These are phyloP conservation scores for Planiliza haematocheilus DNA, from an alignment of 2,113 vertebrate genomes.

Conservation along the genomic window DNA sequence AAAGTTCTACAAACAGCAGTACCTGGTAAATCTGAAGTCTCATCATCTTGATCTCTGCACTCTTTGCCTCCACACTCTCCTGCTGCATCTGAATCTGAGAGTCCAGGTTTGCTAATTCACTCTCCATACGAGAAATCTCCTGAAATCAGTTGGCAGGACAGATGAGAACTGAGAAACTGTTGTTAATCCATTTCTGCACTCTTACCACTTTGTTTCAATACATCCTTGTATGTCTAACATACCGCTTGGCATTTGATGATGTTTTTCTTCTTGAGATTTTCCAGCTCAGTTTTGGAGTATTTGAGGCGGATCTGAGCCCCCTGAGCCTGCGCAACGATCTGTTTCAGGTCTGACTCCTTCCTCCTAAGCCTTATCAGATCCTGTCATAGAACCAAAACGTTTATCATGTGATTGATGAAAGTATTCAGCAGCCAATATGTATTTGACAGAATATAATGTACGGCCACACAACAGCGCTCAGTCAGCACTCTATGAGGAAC, in stretches of 20 bases:
- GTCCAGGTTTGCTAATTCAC: constrained; percentile 87
- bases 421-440: not conserved
- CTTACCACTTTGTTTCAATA: not conserved
- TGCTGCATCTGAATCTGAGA: constrained; percentile 85
- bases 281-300: constrained; percentile 90
- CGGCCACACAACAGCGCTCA: too few species aligned
- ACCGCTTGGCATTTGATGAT: constrained; percentile 85
- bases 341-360: constrained; percentile 92
- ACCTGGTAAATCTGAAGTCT: constrained; percentile 88
- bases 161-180: not conserved
- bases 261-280: constrained; percentile 86
- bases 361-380: constrained; percentile 86
- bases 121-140: constrained; percentile 93
- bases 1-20: not conserved
- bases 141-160: constrained; percentile 58
- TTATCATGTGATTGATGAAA: not conserved
- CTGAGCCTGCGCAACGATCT: constrained; percentile 83
- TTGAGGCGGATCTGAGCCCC: constrained; percentile 91
- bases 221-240: not conserved
- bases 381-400: constrained; percentile 71
- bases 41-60: constrained; percentile 78
- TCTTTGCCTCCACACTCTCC: constrained; percentile 79
- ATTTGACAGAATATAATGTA: not conserved
- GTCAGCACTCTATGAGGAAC: too few species aligned
- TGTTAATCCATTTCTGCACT: not conserved